These are phyloP conservation scores for Drosophila malerkotliana DNA, from an alignment of 1,140 invertebrate genomes.

Conservation along the genomic window DNA sequence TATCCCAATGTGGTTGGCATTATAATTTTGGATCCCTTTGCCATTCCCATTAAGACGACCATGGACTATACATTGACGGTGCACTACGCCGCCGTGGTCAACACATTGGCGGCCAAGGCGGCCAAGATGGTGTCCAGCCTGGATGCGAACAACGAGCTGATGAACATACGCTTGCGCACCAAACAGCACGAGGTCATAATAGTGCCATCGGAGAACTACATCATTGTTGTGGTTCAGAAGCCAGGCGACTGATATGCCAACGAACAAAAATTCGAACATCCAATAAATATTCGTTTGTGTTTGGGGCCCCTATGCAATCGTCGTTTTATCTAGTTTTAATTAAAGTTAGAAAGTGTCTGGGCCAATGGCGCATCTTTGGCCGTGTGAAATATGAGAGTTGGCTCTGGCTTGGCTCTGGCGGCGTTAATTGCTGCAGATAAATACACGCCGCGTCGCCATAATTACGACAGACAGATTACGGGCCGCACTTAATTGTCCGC, in stretches of 20 bases:
- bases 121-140: slow-evolving; percentile 89
- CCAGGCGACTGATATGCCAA: slow-evolving; percentile 84
- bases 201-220: slow-evolving; percentile 90
- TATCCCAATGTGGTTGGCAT: slow-evolving; percentile 90
- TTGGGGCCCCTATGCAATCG: not conserved
- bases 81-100: slow-evolving; percentile 88
- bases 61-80: slow-evolving; percentile 90
- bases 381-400: slow-evolving; percentile 67
- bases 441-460: slow-evolving; percentile 73
- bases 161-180: slow-evolving; percentile 92
- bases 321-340: slow-evolving; percentile 6
- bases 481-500: slow-evolving; percentile 70
- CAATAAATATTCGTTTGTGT: not conserved
- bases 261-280: not conserved
- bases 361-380: slow-evolving; percentile 46
- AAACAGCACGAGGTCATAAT: slow-evolving; percentile 97
- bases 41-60: slow-evolving; percentile 91
- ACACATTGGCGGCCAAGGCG: slow-evolving; percentile 88
- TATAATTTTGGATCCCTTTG: slow-evolving; percentile 90
- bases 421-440: slow-evolving; percentile 78
- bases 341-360: slow-evolving; percentile 27
- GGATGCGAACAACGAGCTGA: slow-evolving; percentile 90
- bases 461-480: slow-evolving; percentile 80
- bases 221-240: slow-evolving; percentile 89
- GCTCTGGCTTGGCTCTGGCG: slow-evolving; percentile 47